Base-by-base conservation (phyloP, 1,140 invertebrate species). In the Melanaphis sacchari region DNA sequence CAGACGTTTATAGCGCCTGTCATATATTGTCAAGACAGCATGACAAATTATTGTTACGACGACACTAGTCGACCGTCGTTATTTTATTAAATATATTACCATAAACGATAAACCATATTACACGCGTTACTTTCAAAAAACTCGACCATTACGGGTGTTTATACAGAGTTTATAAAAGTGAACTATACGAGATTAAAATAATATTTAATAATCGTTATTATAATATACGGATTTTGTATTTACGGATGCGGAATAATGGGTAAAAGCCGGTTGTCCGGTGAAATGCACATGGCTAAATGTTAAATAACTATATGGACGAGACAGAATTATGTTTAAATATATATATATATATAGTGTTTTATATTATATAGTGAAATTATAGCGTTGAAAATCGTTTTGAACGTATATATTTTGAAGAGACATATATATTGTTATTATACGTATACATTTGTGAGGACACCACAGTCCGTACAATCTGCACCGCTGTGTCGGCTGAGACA, bases 11-110 rank as follows among this genome's bases (percentile, higher is more conserved):
- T n/a, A n/a, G n/a, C 15, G 31, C 59, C 31, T n/a, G 59, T 76
- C 59, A 21, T 21, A n/a, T 18, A 18, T n/a, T 76, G 59, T 76
- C 59, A 76, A 15, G 59, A n/a, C 59, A 31, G 31, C 59, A n/a
- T 76, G 59, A 76, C 59, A 76, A 76, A 76, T 76, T 76, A 76
- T 76, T 76, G 59, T 76, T 76, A n/a, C 59, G n/a, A n/a, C 59
- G 15, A n/a, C 59, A 76, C 31, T 76, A 31, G 59, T 66, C 59
- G 59, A 18, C 59, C 59, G 59, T 76, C 59, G 59, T 76, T 31
- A 11, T n/a, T 31, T 66, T 15, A n/a, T 66, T n/a, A 76, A 54
- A 2, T 26, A 18, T 76, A 59, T 26, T 31, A 59, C 54, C 26
- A 31, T 59, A 59, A 1, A n/a, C 15, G 1, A n/a, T 76, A 76